A percentile compares a stretch with the other conserved stretches of the same genome.
These are phyloP conservation scores for Cyphomyrmex costatus DNA, from an alignment of 1,140 invertebrate genomes.

Conservation along the genomic window DNA sequence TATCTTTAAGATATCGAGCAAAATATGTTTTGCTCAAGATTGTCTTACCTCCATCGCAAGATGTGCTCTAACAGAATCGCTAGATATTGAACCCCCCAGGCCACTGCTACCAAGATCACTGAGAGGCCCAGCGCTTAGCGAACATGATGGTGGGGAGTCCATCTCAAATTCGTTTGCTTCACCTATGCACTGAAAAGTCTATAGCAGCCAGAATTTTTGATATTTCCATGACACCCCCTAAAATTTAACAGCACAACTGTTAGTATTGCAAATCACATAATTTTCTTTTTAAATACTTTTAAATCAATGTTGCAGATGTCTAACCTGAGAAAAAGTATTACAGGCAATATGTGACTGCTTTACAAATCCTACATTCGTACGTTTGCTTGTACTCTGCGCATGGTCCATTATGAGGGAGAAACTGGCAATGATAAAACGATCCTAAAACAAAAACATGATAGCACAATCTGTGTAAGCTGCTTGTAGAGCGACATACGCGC, in stretches of 20 bases:
- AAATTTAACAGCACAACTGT: slow-evolving; percentile 27
- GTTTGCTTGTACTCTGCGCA: slow-evolving; percentile 66
- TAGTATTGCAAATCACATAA: not conserved
- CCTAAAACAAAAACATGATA: slow-evolving; percentile 37
- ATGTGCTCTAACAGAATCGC: slow-evolving; percentile 85
- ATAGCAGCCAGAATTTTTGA: slow-evolving; percentile 70
- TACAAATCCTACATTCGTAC: slow-evolving; percentile 64
- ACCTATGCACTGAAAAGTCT: slow-evolving; percentile 52
- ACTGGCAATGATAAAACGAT: slow-evolving; percentile 48
- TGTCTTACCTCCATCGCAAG: slow-evolving; percentile 84
- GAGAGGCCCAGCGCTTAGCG: slow-evolving; percentile 85
- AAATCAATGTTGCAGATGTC: not conserved
- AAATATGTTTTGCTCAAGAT: not conserved
- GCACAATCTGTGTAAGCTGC: not conserved
- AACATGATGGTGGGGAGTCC: slow-evolving; percentile 88
- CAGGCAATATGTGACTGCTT: slow-evolving; percentile 57
- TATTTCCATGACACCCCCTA: slow-evolving; percentile 76
- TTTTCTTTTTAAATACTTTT: not conserved
- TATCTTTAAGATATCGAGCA: not conserved
- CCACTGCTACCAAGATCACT: slow-evolving; percentile 86
- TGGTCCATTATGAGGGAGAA: slow-evolving; percentile 75
- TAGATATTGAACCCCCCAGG: slow-evolving; percentile 86
- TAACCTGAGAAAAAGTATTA: slow-evolving; percentile 76
- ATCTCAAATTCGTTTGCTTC: slow-evolving; percentile 77
- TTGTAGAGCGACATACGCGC: not conserved